A percentile compares a stretch with the other conserved stretches of the same genome.
Conservation (phyloP, 2,797 vertebrate genomes). For the Anomalospiza imberbis region DNA sequence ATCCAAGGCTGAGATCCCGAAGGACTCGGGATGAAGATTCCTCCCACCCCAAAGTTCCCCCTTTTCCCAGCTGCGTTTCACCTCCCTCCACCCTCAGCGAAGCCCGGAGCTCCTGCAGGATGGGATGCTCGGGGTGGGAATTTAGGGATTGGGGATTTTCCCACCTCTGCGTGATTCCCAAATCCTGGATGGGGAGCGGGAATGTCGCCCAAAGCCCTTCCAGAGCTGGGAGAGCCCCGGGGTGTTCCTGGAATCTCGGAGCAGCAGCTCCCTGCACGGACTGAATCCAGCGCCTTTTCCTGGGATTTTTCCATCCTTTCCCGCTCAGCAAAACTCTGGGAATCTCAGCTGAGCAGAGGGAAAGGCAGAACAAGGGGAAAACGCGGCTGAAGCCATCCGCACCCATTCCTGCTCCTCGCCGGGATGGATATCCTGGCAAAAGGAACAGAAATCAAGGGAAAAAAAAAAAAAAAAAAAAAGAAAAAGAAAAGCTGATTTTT, state of each 20-base stretch:
- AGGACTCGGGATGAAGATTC: not conserved
- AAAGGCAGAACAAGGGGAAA: not conserved
- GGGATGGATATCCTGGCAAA: not conserved
- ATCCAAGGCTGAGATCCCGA: not conserved
- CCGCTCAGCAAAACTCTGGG: not conserved
- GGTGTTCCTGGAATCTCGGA: not conserved
- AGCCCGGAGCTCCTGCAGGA: not conserved
- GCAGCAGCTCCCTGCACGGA: not conserved
- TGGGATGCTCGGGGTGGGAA: not conserved
- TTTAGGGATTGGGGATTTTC: not conserved
- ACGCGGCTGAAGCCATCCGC: fast-evolving
- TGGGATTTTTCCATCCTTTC: not conserved
- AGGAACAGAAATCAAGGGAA: not conserved
- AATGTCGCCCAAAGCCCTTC: fast-evolving
- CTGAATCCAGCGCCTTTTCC: not conserved
- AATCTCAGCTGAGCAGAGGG: fast-evolving
- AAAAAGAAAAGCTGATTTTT: not conserved
- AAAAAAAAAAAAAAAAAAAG: fast-evolving
- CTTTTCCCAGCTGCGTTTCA: not conserved
- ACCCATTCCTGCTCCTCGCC: not conserved
- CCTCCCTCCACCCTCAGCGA: not conserved
- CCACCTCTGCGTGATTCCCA: too few species aligned
- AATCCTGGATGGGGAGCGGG: not conserved
- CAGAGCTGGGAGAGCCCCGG: not conserved
- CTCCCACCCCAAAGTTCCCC: not conserved